Percentiles rank a stretch among this genome's conserved stretches.
Conservation (phyloP, 1,140 invertebrate genomes). For the Papilio helenus region DNA sequence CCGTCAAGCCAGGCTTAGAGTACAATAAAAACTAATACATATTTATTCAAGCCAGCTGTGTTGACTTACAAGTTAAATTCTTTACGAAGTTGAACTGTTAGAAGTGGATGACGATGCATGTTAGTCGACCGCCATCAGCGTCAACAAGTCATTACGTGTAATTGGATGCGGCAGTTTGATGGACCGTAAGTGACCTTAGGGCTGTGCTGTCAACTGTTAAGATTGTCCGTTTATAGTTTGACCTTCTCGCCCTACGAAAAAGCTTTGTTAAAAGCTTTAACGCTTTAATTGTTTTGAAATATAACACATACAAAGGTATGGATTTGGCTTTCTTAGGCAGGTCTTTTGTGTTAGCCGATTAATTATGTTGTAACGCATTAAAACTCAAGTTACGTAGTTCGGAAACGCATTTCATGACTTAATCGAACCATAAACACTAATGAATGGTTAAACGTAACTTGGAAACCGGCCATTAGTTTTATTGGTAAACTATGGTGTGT, state of each 20-base stretch:
- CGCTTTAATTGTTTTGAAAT: constrained; percentile 3
- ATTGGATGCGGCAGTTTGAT: constrained; percentile 50
- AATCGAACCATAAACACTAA: no score
- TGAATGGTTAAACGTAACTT: no score
- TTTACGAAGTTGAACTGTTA: neutral
- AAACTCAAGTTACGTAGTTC: no score
- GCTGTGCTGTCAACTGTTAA: constrained; percentile 43
- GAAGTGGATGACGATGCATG: neutral
- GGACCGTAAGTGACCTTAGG: constrained; percentile 47
- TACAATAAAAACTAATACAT: constrained; percentile 14
- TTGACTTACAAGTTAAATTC: constrained; percentile 3
- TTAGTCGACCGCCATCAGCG: neutral
- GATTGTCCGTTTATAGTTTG: constrained; percentile 44
- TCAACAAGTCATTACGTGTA: constrained; percentile 50
- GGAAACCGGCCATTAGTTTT: no score
- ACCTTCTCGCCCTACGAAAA: constrained; percentile 39
- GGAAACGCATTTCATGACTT: no score
- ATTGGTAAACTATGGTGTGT: no score
- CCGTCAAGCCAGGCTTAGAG: neutral
- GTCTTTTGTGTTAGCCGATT: no score
- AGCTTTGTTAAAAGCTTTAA: constrained; percentile 19
- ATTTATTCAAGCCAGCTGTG: constrained; percentile 8
- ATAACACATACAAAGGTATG: neutral
- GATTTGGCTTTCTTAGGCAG: no score
- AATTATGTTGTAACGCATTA: no score